A percentile compares a stretch with the other conserved stretches of the same genome.
Conservation (phyloP, 2,888 invertebrate species). For the Acronicta psi region DNA sequence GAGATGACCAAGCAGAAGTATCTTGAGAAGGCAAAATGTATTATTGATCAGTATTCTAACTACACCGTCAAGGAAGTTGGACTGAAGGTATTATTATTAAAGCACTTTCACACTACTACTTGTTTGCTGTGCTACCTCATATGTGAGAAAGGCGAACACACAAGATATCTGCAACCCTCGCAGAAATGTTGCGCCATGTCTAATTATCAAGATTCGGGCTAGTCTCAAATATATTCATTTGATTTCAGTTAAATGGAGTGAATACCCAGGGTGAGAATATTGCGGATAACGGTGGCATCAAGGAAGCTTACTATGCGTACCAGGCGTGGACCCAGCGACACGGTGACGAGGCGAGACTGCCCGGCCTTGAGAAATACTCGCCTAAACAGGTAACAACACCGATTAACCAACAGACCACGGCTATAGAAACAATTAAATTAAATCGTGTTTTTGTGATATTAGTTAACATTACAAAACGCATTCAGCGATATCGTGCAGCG, state of each 20-base stretch:
- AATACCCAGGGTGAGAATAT: conserved; percentile 98
- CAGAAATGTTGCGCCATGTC: no score
- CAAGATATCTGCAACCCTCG: no score
- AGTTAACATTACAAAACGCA: conserved; percentile 35
- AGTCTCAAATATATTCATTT: neutral
- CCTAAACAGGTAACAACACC: conserved; percentile 87
- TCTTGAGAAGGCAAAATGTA: conserved; percentile 95
- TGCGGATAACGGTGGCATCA: conserved; percentile 98
- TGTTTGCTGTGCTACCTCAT: no score
- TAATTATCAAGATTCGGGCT: no score
- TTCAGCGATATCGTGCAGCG: conserved; percentile 17
- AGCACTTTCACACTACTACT: neutral
- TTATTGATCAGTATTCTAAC: conserved; percentile 97
- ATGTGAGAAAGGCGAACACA: no score
- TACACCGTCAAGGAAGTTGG: conserved; percentile 94
- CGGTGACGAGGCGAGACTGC: conserved; percentile 91
- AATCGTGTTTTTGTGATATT: conserved; percentile 12
- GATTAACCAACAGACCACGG: neutral
- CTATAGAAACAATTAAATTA: neutral
- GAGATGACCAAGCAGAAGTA: conserved; percentile 94
- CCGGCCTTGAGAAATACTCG: conserved; percentile 91
- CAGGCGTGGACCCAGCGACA: conserved; percentile 92
- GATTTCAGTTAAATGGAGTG: conserved; percentile 94
- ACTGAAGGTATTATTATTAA: conserved; percentile 89
- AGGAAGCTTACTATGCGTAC: conserved; percentile 96